Conservation (phyloP, 2,797 vertebrate species). For the Pristis pectinata region DNA sequence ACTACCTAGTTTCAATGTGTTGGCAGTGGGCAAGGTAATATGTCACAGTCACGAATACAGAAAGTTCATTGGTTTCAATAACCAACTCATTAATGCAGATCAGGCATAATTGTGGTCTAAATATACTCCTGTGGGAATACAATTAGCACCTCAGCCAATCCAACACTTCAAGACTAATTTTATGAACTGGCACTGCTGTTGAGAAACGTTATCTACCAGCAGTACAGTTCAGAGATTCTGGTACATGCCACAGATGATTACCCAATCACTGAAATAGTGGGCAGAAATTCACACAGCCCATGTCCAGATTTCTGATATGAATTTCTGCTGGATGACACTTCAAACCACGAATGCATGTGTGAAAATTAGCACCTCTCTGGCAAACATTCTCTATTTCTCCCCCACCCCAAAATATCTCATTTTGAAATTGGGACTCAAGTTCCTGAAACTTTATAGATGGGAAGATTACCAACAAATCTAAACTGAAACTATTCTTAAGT, state of each 20-base stretch:
- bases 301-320: not conserved
- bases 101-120: not conserved
- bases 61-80: not conserved
- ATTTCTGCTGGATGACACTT: not conserved
- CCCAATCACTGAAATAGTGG: not conserved
- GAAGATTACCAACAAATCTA: too few relatives aligned
- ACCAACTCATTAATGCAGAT: not conserved
- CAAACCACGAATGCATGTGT: not conserved
- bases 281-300: not conserved
- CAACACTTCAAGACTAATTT: not conserved
- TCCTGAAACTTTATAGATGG: not conserved
- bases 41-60: not conserved
- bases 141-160: not conserved
- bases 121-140: not conserved
- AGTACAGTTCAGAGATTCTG: not conserved
- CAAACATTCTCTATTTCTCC: not conserved
- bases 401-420: not conserved
- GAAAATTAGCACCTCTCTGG: not conserved
- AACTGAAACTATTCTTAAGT: too few relatives aligned
- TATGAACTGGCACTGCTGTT: not conserved
- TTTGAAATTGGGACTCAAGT: not conserved
- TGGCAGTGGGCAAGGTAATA: not conserved
- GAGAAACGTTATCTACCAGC: not conserved
- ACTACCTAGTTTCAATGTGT: not conserved
- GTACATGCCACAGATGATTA: not conserved